Base-by-base conservation (phyloP, 2,888 invertebrate species). In the Drosophila lutescens region DNA sequence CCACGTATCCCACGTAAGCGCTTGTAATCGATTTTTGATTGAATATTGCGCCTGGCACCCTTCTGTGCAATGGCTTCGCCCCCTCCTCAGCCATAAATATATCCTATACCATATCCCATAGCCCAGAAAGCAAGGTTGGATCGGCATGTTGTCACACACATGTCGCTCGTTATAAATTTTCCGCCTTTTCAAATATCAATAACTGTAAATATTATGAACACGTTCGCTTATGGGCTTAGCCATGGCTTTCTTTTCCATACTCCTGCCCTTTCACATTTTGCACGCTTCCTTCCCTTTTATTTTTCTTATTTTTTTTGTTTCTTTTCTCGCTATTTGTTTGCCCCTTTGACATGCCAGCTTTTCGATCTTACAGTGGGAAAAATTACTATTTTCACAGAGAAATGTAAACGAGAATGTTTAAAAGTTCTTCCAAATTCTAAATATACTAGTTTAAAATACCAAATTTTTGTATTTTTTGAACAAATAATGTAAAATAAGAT, bases 11-110 rank as follows among this genome's bases (percentile, higher is more conserved):
- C 46, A 63, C 61, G 60, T 63, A 63, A 72, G 62, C 61, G 53
- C 69, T 74, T 89, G 89, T 91, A 91, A 91, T 91, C 91, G 91
- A 91, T 91, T 91, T 91, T 91, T 91, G 91, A 91, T 91, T 91
- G 91, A 91, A 91, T 91, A 91, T 91, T 86, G 86, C 78, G 65
- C 74, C 76, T 15, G 26, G 62, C 80, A 70, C 78, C 77, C 75
- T 72, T 69, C 85, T 56, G 46, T 43, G 32, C 53, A 23, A 40
- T 40, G 55, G 40, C 32, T 41, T 12, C 34, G 13, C 15, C 38
- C 40, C 66, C 15, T 15, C 20, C 26, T 13, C 44, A 30, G 7
- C 47, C 30, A 12, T 10, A 9, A 15, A n/a, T 26, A 38, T 51
- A 36, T 50, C 23, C 26, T 17, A 30, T n/a, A 17, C 5, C 41